Evolutionary conservation across 2,888 invertebrate genomes (phyloP).

Genomic region (Dasypolia templi): DNA sequence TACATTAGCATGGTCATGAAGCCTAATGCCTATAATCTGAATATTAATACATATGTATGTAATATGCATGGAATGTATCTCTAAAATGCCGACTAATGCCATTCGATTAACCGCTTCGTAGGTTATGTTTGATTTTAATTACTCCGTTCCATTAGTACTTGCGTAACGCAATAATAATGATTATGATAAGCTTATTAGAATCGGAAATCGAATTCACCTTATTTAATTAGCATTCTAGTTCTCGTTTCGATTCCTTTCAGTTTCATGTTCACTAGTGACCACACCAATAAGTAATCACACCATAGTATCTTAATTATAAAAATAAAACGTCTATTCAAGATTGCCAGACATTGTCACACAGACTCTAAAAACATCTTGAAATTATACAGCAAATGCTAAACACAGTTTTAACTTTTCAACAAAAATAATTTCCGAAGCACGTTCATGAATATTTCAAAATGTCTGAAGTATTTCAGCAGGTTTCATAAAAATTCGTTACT

Average conservation of each 20-base stretch:
- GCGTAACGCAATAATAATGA: conserved; percentile 4
- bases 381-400: not conserved
- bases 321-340: not conserved
- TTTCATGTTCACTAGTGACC: not conserved
- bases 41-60: conserved; percentile 26
- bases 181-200: conserved; percentile 5
- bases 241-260: not conserved
- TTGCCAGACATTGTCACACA: not conserved
- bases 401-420: not conserved
- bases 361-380: not conserved
- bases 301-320: not conserved
- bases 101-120: conserved; percentile 23
- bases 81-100: conserved; percentile 21
- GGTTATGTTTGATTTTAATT: conserved; percentile 52
- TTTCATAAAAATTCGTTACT: conserved; percentile 44
- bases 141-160: conserved; percentile 19
- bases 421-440: not conserved
- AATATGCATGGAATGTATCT: conserved; percentile 20
- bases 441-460: conserved; percentile 22
- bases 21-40: conserved; percentile 9
- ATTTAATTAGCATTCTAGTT: not conserved
- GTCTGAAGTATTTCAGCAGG: conserved; percentile 32
- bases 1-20: conserved; percentile 18
- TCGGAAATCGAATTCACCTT: not conserved
- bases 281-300: no score